A percentile compares a stretch with the other conserved stretches of the same genome.
phyloP scores from a whole-genome alignment of 2,113 vertebrate genomes.

The Platycercus adscitus region DNA sequence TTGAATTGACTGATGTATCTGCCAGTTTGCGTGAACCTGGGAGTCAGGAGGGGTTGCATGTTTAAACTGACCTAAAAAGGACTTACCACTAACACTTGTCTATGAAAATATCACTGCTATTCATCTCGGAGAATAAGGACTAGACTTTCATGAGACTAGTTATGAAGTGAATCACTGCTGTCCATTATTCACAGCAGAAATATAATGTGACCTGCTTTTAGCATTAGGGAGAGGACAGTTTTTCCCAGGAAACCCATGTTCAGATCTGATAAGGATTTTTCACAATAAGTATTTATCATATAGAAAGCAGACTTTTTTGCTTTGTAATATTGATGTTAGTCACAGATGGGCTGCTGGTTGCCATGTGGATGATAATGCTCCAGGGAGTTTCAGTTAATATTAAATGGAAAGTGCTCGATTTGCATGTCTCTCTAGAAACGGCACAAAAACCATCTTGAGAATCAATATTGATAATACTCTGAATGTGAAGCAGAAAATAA shows the following conservation, averaged over 20 bases:
- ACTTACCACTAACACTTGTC: background rate
- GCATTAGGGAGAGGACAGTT: background rate
- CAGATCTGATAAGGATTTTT: background rate
- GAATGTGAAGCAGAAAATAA: constrained; percentile 4
- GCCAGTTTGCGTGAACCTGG: background rate
- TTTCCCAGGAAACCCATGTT: background rate
- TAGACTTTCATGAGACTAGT: background rate
- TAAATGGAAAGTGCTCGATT: background rate
- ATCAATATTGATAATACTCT: constrained; percentile 28
- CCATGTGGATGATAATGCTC: background rate
- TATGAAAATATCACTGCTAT: background rate
- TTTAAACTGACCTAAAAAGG: constrained; percentile 29
- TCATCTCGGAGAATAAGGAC: background rate
- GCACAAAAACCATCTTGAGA: background rate
- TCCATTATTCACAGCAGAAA: constrained; percentile 1
- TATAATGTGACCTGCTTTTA: background rate
- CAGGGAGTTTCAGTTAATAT: constrained; percentile 23
- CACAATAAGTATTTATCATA: background rate
- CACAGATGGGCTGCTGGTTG: constrained; percentile 22
- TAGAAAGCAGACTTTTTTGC: background rate
- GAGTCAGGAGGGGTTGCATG: background rate
- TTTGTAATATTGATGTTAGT: background rate
- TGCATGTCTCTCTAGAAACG: constrained; percentile 2
- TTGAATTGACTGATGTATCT: background rate
- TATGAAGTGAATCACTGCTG: background rate